Percentiles rank a stretch among this genome's conserved stretches.
Evolutionary conservation across 2,888 invertebrate species (phyloP).

Genomic region (Stegophylla sp.): DNA sequence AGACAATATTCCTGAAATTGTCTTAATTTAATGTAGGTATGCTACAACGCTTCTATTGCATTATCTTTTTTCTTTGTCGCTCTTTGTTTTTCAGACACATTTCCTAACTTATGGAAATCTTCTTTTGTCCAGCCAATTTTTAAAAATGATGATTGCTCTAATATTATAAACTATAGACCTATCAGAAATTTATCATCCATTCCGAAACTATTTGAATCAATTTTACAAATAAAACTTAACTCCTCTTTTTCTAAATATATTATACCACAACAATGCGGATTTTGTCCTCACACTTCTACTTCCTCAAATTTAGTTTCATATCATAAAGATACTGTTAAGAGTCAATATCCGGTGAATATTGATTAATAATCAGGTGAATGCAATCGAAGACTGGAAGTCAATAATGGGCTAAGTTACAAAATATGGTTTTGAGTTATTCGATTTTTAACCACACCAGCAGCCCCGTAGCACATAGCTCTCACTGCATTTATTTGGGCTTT

Average conservation of each 20-base stretch:
- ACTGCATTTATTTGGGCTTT: too few species aligned
- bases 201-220: slow-evolving; percentile 4
- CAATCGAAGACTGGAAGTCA: too few species aligned
- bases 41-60: background rate
- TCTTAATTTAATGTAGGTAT: slow-evolving; percentile 7
- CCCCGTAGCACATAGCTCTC: too few species aligned
- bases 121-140: slow-evolving; percentile 8
- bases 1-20: slow-evolving; percentile 1
- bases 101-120: slow-evolving; percentile 4
- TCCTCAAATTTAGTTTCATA: background rate
- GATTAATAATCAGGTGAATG: too few species aligned
- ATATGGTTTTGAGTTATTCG: too few species aligned
- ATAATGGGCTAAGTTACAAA: too few species aligned
- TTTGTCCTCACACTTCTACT: background rate
- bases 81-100: slow-evolving; percentile 1
- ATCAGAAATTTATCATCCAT: background rate
- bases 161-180: slow-evolving; percentile 11
- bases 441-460: too few species aligned
- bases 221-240: background rate
- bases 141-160: slow-evolving; percentile 6
- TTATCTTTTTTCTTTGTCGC: slow-evolving; percentile 1
- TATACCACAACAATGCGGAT: background rate
- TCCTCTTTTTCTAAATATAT: slow-evolving; percentile 18
- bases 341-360: too few species aligned
- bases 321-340: too few species aligned